A percentile compares a stretch with the other conserved stretches of the same genome.
Conservation (phyloP, 2,888 invertebrate species). For the Drosophila kuntzei region DNA sequence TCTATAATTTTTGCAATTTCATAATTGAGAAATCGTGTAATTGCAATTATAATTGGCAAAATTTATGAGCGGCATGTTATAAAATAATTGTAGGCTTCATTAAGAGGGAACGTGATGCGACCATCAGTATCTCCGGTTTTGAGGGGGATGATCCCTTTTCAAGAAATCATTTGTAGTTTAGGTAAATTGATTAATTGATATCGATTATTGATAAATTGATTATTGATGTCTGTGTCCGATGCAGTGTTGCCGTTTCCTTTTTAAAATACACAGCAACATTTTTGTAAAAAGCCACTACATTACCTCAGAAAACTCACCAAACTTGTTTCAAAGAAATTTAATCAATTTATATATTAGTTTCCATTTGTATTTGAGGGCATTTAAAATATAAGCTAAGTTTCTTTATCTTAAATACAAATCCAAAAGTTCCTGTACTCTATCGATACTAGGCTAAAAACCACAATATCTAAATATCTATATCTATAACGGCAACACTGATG, state of each 20-base stretch:
- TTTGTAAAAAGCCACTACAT: neutral
- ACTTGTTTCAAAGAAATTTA: neutral
- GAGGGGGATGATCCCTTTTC: conserved; percentile 20
- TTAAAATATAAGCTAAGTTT: neutral
- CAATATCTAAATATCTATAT: too few species aligned
- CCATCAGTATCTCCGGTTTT: conserved; percentile 37
- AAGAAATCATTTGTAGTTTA: conserved; percentile 14
- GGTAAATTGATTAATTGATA: conserved; percentile 24
- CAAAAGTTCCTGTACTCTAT: neutral
- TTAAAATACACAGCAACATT: neutral
- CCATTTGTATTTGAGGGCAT: neutral
- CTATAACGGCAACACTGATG: neutral
- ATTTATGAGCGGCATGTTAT: conserved; percentile 19
- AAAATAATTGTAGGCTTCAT: conserved; percentile 32
- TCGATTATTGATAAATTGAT: conserved; percentile 17
- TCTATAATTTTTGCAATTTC: conserved; percentile 50
- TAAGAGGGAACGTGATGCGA: conserved; percentile 24
- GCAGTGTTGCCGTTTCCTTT: neutral
- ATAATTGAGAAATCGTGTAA: conserved; percentile 72
- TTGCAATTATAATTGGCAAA: conserved; percentile 53
- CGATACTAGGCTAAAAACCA: neutral
- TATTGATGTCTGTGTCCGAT: neutral
- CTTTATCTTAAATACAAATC: too few species aligned
- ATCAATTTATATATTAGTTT: neutral
- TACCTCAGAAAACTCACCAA: neutral